phyloP scores from a whole-genome alignment of 1,140 invertebrate genomes.

The Cherax destructor region DNA sequence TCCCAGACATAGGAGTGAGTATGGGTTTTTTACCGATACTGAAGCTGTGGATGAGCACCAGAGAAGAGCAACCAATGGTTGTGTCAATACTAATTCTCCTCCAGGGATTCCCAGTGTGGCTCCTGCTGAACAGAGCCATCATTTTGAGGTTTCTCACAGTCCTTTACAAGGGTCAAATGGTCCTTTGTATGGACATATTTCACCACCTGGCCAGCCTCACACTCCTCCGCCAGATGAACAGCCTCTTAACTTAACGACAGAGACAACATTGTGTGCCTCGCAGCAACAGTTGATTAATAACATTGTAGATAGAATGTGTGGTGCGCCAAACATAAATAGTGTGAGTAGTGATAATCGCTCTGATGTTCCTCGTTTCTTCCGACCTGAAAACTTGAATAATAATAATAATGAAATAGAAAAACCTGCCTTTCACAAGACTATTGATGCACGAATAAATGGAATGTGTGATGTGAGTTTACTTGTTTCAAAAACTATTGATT shows the following conservation, averaged over 20 bases:
- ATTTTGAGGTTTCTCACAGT: slow-evolving; percentile 73
- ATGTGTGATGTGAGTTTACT: slow-evolving; percentile 46
- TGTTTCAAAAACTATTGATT: slow-evolving; percentile 55
- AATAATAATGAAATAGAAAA: slow-evolving; percentile 60
- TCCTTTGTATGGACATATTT: slow-evolving; percentile 97
- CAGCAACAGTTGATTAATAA: slow-evolving; percentile 57
- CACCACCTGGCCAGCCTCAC: slow-evolving; percentile 81
- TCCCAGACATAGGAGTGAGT: not conserved
- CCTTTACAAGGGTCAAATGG: slow-evolving; percentile 92
- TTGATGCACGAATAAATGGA: slow-evolving; percentile 43
- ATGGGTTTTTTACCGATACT: not conserved
- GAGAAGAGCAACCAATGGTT: slow-evolving; percentile 12
- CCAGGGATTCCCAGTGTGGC: not conserved
- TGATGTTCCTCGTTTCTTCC: slow-evolving; percentile 47
- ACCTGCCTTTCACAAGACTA: slow-evolving; percentile 34
- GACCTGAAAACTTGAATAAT: slow-evolving; percentile 61
- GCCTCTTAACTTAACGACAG: slow-evolving; percentile 51
- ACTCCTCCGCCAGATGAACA: slow-evolving; percentile 20
- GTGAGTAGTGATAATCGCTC: slow-evolving; percentile 6
- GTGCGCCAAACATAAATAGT: slow-evolving; percentile 36
- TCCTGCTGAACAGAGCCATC: slow-evolving; percentile 84
- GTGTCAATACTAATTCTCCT: not conserved
- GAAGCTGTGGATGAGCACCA: not conserved
- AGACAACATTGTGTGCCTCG: slow-evolving; percentile 55
- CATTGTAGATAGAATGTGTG: slow-evolving; percentile 51